These are phyloP conservation scores for Xestia sexstrigata DNA, from an alignment of 2,888 invertebrate species.

Conservation along the genomic window DNA sequence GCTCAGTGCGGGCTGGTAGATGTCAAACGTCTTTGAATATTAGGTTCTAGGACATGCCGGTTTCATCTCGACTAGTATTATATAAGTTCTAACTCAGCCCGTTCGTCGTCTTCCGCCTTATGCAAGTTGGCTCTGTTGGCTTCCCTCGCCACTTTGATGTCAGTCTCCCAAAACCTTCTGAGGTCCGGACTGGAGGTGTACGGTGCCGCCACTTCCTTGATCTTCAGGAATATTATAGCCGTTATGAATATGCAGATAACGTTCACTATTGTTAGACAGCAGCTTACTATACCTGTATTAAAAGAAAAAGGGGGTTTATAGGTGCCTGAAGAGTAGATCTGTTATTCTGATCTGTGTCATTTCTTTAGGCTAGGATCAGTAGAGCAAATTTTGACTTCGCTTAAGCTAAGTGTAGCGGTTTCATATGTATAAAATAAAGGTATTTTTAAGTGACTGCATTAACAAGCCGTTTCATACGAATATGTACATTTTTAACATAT, in stretches of 20 bases:
- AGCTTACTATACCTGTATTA: conserved; percentile 92
- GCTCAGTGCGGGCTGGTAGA: background rate
- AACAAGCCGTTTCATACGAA: too few relatives aligned
- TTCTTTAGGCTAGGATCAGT: background rate
- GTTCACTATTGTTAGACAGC: conserved; percentile 95
- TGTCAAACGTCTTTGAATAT: background rate
- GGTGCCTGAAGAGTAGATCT: background rate
- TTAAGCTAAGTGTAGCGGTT: background rate
- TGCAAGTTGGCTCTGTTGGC: conserved; percentile 91
- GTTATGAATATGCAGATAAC: conserved; percentile 96
- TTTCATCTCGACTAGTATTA: background rate
- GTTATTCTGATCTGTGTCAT: too few relatives aligned
- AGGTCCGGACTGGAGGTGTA: conserved; percentile 94
- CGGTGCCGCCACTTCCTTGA: conserved; percentile 96
- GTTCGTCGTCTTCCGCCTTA: conserved; percentile 90
- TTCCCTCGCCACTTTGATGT: conserved; percentile 94
- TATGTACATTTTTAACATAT: too few relatives aligned
- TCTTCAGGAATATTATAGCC: conserved; percentile 95
- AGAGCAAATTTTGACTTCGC: background rate
- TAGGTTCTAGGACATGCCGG: background rate
- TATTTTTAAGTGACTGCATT: too few relatives aligned
- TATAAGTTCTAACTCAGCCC: conserved; percentile 80
- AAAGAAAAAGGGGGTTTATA: background rate
- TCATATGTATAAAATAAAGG: background rate
- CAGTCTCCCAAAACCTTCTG: conserved; percentile 95